Evolutionary conservation across 2,888 invertebrate species (phyloP).

Genomic region (Drosophila mimica): DNA sequence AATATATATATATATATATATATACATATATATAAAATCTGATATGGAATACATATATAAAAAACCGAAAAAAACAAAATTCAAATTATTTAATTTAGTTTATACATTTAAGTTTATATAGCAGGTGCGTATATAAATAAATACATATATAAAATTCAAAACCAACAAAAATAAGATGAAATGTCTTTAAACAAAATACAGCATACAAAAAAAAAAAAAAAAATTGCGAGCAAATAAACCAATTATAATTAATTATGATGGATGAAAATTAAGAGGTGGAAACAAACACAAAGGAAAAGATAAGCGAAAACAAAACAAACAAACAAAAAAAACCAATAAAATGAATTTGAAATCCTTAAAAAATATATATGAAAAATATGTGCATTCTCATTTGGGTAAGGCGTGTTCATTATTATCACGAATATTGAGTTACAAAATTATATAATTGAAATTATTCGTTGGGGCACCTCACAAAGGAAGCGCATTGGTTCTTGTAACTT

Average conservation of each 20-base stretch:
- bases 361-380: conserved; percentile 63
- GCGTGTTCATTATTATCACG: not conserved
- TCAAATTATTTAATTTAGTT: conserved; percentile 79
- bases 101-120: conserved; percentile 82
- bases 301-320: conserved; percentile 58
- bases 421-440: not conserved
- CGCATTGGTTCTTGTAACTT: not conserved
- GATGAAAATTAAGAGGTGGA: conserved; percentile 45
- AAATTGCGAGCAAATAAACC: conserved; percentile 55
- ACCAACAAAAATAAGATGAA: conserved; percentile 55
- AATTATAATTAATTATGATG: conserved; percentile 66
- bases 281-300: conserved; percentile 59
- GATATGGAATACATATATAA: conserved; percentile 46
- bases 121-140: conserved; percentile 70
- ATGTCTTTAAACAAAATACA: conserved; percentile 63
- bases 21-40: conserved; percentile 41
- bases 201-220: conserved; percentile 55
- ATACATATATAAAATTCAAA: conserved; percentile 50
- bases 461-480: not conserved
- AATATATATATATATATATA: conserved; percentile 32
- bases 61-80: conserved; percentile 44
- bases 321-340: conserved; percentile 76
- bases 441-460: not conserved
- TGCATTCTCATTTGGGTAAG: conserved; percentile 39
- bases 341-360: conserved; percentile 82